Evolutionary conservation across 2,888 invertebrate species (phyloP).

Genomic region (Agrochola lychnidis): DNA sequence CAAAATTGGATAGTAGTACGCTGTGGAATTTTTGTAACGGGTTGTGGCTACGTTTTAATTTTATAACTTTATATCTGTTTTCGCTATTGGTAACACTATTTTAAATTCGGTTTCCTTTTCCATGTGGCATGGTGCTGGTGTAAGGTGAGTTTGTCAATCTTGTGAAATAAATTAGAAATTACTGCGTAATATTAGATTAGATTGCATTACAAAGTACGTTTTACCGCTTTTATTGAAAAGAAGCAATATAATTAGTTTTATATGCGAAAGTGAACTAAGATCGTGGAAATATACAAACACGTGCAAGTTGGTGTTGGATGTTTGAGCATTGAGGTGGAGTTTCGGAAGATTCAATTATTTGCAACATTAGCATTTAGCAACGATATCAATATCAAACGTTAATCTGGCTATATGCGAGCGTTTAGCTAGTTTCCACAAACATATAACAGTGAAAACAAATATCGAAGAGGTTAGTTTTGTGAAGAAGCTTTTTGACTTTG

Average conservation of each 20-base stretch:
- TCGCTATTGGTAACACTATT: slow-evolving; percentile 41
- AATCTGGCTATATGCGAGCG: slow-evolving; percentile 1
- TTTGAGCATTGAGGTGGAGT: slow-evolving; percentile 35
- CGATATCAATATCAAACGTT: not conserved
- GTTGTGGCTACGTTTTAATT: slow-evolving; percentile 5
- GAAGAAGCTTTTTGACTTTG: slow-evolving; percentile 73
- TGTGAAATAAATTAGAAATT: slow-evolving; percentile 72
- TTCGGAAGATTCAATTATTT: slow-evolving; percentile 26
- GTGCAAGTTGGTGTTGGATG: slow-evolving; percentile 52
- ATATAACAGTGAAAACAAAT: slow-evolving; percentile 30
- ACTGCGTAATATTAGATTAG: slow-evolving; percentile 63
- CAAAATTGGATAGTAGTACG: not conserved
- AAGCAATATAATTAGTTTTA: slow-evolving; percentile 5
- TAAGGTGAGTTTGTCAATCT: slow-evolving; percentile 85
- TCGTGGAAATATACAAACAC: slow-evolving; percentile 49
- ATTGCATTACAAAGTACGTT: slow-evolving; percentile 40
- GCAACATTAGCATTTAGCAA: not conserved
- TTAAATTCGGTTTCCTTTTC: slow-evolving; percentile 80
- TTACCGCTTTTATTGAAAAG: slow-evolving; percentile 24
- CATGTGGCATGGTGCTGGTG: slow-evolving; percentile 89
- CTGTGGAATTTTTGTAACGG: no score
- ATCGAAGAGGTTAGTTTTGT: slow-evolving; percentile 59
- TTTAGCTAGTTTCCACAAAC: not conserved
- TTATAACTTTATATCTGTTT: slow-evolving; percentile 18
- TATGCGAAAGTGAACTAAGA: slow-evolving; percentile 20